phyloP scores from a whole-genome alignment of 2,888 invertebrate genomes.

The Lycaena phlaeas region DNA sequence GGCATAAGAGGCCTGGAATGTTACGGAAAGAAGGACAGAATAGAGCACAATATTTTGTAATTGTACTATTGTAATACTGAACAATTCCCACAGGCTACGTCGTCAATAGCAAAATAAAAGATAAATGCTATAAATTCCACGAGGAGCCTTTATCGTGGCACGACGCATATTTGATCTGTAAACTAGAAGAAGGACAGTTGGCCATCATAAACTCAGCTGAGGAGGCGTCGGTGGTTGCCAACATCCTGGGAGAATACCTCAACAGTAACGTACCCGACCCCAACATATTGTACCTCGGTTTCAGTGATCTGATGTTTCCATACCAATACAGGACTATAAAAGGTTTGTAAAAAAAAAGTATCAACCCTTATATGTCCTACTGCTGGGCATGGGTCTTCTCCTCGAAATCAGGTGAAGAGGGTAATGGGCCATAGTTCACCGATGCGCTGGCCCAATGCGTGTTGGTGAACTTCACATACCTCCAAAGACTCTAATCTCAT shows the following conservation, averaged over 20 bases:
- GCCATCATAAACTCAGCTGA: slow-evolving; percentile 35
- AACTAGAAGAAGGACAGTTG: slow-evolving; percentile 33
- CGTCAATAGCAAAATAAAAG: slow-evolving; percentile 22
- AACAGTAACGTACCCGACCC: slow-evolving; percentile 33
- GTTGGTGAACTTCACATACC: no score
- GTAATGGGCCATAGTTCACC: no score
- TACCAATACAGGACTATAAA: slow-evolving; percentile 37
- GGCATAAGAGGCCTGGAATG: no score
- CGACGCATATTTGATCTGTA: slow-evolving; percentile 36
- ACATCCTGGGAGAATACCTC: slow-evolving; percentile 32
- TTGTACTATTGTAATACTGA: no score
- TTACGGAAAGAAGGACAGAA: no score
- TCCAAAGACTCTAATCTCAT: no score
- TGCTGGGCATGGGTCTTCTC: no score
- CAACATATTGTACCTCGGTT: slow-evolving; percentile 36
- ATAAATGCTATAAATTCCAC: slow-evolving; percentile 42
- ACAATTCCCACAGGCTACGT: slow-evolving; percentile 29
- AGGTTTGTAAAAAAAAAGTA: no score
- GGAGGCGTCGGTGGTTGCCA: slow-evolving; percentile 33
- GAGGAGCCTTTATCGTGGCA: slow-evolving; percentile 37
- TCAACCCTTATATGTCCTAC: no score
- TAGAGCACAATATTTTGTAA: no score
- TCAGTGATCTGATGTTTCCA: slow-evolving; percentile 40
- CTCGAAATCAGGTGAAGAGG: no score
- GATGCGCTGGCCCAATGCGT: no score